Evolutionary conservation across 2,113 vertebrate species (phyloP), one percentile per base, ranked within the genome.

Genomic region (Crotalus viridis): DNA sequence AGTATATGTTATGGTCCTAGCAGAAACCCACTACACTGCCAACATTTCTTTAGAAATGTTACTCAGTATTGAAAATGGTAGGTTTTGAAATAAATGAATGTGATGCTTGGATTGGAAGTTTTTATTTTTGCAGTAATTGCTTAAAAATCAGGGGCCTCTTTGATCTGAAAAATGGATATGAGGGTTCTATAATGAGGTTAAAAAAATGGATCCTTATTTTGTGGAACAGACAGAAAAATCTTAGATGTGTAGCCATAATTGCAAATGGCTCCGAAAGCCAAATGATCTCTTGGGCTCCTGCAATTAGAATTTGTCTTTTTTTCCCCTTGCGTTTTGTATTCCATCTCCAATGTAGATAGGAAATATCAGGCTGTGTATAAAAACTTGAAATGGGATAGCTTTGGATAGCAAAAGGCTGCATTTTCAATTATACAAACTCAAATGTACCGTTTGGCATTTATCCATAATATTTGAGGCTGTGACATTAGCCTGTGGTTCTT

Each of bases 401-500:
- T 10, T 19, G 93, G 15, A 90, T 92, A 87, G 94, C 92, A 93
- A 92, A 96, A 97, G 87, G 56, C 95, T 96, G 88, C 87, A 3
- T 46, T 97, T 94, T 94, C 12, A 0, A 90, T 89, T 94, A 64
- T 61, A 94, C 74, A 94, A 97, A 95, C 87, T 91, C 21, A 21
- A 92, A 93, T 94, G 93, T 46, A 89, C 85, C 92, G n/a, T 55
- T 94, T 97, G 92, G 56, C 93, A 96, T 95, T 96, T 95, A 92
- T 88, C 89, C 94, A 92, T 86, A 94, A 92, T 88, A 90, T 96
- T 95, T 92, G 69, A 95, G 93, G 28, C 56, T 95, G 87, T 92
- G 91, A 95, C 85, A 96, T 95, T 97, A 96, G 54, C 91, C 94
- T 91, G 64, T 64, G 3, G 0, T 4, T 92, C 57, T 93, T 93